Evolutionary conservation across 2,113 vertebrate species (phyloP).

Genomic region (Trichechus manatus): DNA sequence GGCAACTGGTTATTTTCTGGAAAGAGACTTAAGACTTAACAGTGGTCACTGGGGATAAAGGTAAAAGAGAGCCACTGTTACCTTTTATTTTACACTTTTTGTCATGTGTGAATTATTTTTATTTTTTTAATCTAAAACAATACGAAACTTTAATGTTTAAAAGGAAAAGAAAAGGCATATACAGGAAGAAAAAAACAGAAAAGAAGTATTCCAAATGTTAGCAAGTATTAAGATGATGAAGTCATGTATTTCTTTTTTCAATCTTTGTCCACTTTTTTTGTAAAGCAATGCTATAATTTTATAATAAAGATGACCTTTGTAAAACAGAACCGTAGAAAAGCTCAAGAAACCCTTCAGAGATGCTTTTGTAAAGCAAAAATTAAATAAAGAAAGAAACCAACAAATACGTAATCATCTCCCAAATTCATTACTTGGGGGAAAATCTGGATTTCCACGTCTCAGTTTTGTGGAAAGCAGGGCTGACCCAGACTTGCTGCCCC

Average conservation of each 20-base stretch:
- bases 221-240: background rate
- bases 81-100: background rate
- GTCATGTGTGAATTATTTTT: background rate
- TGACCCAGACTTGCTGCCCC: background rate
- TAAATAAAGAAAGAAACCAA: background rate
- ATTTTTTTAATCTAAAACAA: background rate
- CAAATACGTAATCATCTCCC: background rate
- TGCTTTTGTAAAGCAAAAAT: constrained; percentile 12
- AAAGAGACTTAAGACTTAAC: background rate
- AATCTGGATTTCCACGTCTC: background rate
- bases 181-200: background rate
- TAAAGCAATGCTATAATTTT: constrained; percentile 34
- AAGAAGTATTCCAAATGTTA: background rate
- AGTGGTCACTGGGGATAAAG: background rate
- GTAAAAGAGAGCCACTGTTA: background rate
- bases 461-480: background rate
- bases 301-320: background rate
- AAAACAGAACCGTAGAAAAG: background rate
- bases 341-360: background rate
- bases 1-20: background rate
- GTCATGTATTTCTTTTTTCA: background rate
- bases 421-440: background rate
- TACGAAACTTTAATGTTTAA: background rate
- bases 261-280: background rate
- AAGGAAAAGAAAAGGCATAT: background rate